phyloP scores from a whole-genome alignment of 2,797 vertebrate species.

The Gymnothorax reevesii region DNA sequence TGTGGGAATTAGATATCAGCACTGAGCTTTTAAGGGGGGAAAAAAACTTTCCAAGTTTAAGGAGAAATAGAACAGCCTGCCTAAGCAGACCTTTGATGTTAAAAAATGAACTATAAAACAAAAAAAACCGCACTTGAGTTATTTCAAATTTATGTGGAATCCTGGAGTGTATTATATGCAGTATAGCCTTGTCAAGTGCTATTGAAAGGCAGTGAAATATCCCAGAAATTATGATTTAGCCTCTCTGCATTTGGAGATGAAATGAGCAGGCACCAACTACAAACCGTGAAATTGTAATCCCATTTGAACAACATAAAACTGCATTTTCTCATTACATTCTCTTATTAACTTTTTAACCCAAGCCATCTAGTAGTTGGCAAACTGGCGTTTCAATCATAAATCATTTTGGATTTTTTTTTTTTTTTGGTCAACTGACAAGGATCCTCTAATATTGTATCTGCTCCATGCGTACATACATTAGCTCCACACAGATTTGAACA shows the following conservation, averaged over 20 bases:
- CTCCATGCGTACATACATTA: too few species aligned
- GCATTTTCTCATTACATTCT: neutral
- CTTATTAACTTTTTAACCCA: neutral
- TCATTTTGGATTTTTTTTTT: too few species aligned
- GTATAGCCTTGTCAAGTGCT: neutral
- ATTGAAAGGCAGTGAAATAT: neutral
- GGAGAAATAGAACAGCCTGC: neutral
- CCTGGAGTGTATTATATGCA: neutral
- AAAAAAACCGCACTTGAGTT: neutral
- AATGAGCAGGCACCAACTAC: neutral
- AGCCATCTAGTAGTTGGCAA: too few species aligned
- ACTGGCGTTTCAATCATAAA: too few species aligned
- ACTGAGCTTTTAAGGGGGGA: neutral
- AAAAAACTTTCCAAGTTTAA: neutral
- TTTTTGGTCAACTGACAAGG: too few species aligned
- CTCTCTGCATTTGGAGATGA: neutral
- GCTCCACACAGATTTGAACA: too few species aligned
- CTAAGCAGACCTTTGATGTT: neutral
- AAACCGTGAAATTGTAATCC: neutral
- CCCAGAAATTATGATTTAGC: neutral
- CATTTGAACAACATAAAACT: neutral
- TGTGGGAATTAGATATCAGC: neutral
- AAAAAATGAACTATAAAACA: slow-evolving; percentile 4
- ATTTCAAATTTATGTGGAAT: neutral
- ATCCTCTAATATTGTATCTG: too few species aligned